These are phyloP conservation scores for Amyelois transitella DNA, from an alignment of 1,140 invertebrate species.

Conservation along the genomic window DNA sequence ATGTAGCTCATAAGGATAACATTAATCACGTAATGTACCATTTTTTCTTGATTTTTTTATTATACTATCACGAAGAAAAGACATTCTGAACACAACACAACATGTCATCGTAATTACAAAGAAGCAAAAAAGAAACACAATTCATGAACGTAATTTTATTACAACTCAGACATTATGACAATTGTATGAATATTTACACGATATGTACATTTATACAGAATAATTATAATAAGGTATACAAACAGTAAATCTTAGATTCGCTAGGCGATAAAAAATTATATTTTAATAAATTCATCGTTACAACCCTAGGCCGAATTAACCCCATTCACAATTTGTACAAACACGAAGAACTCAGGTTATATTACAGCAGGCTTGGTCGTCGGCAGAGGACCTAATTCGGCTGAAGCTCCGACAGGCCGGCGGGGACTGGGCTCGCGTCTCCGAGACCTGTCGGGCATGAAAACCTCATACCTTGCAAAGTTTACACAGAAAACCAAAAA, in stretches of 20 bases:
- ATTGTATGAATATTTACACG: constrained; percentile 62
- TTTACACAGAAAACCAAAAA: neutral
- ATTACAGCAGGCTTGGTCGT: neutral
- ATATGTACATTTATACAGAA: constrained; percentile 68
- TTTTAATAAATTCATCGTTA: constrained; percentile 68
- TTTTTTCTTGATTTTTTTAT: neutral
- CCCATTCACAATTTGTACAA: constrained; percentile 18
- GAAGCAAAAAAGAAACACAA: neutral
- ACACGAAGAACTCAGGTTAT: constrained; percentile 1
- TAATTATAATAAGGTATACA: constrained; percentile 48
- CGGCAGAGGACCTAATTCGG: neutral
- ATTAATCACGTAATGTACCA: too few species aligned
- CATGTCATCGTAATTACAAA: neutral
- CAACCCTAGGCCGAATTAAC: constrained; percentile 51
- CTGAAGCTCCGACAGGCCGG: constrained; percentile 1
- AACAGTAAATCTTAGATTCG: constrained; percentile 43
- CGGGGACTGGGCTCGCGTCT: constrained; percentile 52
- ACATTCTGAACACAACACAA: neutral
- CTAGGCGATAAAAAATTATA: constrained; percentile 56
- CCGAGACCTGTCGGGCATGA: constrained; percentile 17
- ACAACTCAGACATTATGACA: constrained; percentile 55
- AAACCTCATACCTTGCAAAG: neutral
- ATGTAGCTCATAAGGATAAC: too few species aligned
- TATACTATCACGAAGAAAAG: neutral
- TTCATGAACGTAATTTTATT: constrained; percentile 43